Conservation (phyloP, 2,888 invertebrate species). For the Hirudinaria manillensis region DNA sequence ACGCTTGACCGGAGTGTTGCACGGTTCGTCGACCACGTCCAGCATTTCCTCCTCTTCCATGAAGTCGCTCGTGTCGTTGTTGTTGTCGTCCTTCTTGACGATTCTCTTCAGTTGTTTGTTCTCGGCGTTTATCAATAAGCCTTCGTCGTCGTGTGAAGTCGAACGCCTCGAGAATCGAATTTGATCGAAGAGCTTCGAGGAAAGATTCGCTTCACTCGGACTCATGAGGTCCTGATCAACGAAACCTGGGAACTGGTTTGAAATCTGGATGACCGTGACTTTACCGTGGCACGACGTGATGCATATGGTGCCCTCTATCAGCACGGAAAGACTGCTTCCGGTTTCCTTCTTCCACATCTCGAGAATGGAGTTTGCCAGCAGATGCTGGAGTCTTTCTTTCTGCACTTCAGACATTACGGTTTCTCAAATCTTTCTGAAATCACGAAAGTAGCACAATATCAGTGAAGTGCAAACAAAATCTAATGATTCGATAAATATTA, state of each 20-base stretch:
- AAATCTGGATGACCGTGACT: slow-evolving; percentile 41
- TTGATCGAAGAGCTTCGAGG: not conserved
- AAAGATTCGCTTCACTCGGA: not conserved
- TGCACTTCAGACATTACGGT: slow-evolving; percentile 40
- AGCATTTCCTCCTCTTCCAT: slow-evolving; percentile 29
- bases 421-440: not conserved
- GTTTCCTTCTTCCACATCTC: slow-evolving; percentile 43
- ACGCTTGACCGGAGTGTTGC: not conserved
- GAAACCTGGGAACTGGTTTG: slow-evolving; percentile 38
- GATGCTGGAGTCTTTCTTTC: slow-evolving; percentile 39
- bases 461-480: not conserved
- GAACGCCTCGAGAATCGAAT: not conserved
- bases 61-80: slow-evolving; percentile 27
- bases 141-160: not conserved
- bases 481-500: not conserved
- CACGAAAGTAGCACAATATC: not conserved
- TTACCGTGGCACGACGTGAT: slow-evolving; percentile 40
- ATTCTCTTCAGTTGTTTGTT: not conserved
- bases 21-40: slow-evolving; percentile 26
- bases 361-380: slow-evolving; percentile 41
- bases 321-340: slow-evolving; percentile 40
- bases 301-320: slow-evolving; percentile 42
- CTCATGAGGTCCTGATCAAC: not conserved
- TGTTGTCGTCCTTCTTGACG: slow-evolving; percentile 28
- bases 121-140: not conserved